A percentile compares a stretch with the other conserved stretches of the same genome.
Conservation (phyloP, 2,888 invertebrate species). For the Orchesellides sinensis region DNA sequence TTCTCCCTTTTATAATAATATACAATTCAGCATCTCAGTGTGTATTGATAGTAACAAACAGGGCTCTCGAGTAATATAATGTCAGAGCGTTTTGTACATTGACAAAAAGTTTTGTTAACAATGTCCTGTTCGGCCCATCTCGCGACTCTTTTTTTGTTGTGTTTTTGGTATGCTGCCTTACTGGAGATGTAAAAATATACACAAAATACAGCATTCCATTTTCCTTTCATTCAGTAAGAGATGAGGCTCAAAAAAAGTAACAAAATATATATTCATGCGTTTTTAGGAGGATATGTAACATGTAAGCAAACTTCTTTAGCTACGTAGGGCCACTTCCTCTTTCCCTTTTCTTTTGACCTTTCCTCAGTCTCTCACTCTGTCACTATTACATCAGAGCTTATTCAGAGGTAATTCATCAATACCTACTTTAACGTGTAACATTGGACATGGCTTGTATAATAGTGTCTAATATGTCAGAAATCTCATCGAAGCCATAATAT, state of each 20-base stretch:
- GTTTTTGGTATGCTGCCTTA: no score
- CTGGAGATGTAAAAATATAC: not conserved
- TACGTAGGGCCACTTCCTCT: constrained; percentile 49
- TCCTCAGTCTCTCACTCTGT: not conserved
- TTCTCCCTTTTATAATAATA: no score
- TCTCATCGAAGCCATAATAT: not conserved
- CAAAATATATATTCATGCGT: not conserved
- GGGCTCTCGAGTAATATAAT: constrained; percentile 28
- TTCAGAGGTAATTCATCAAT: constrained; percentile 18
- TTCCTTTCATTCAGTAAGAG: not conserved
- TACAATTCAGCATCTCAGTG: constrained; percentile 2
- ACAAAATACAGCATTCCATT: not conserved
- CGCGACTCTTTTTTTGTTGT: not conserved
- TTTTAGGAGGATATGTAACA: not conserved
- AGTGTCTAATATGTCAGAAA: not conserved
- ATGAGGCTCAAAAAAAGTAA: not conserved
- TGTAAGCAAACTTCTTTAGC: constrained; percentile 8
- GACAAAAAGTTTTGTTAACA: not conserved
- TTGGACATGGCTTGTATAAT: constrained; percentile 14
- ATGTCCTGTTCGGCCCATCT: not conserved
- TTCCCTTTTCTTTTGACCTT: constrained; percentile 29
- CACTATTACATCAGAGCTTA: not conserved
- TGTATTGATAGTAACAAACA: constrained; percentile 37
- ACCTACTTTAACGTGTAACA: not conserved
- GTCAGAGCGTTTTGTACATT: constrained; percentile 33